phyloP scores from a whole-genome alignment of 2,888 invertebrate species.

The Callyntrura sp. region DNA sequence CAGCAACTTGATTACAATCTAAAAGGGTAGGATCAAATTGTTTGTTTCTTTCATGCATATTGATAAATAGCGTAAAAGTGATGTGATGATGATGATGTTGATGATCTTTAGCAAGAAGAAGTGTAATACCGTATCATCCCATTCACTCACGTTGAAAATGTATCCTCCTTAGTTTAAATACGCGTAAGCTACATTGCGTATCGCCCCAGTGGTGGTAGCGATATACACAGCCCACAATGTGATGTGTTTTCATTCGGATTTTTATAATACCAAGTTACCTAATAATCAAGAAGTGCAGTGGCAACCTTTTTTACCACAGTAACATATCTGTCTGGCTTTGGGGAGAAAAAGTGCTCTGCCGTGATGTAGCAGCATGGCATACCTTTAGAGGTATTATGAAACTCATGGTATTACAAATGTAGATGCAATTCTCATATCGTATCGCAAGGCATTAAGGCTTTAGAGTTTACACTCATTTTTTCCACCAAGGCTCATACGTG shows the following conservation, averaged over 20 bases:
- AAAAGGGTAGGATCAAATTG: conserved; percentile 63
- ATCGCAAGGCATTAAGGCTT: conserved; percentile 24
- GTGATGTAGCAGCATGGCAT: conserved; percentile 7
- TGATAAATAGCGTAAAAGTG: conserved; percentile 36
- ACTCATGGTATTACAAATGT: background rate
- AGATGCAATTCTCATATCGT: conserved; percentile 45
- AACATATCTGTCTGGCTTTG: background rate
- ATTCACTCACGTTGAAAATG: conserved; percentile 9
- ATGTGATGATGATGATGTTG: conserved; percentile 42
- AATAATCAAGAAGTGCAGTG: conserved; percentile 59
- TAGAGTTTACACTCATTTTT: conserved; percentile 28
- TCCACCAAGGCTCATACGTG: background rate
- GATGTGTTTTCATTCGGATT: conserved; percentile 38
- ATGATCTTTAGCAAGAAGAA: conserved; percentile 37
- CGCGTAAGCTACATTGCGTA: conserved; percentile 43
- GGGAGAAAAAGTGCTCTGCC: conserved; percentile 42
- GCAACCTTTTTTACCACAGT: conserved; percentile 16
- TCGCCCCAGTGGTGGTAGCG: background rate
- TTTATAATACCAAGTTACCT: conserved; percentile 52
- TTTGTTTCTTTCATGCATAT: conserved; percentile 58
- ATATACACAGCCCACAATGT: background rate
- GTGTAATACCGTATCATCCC: conserved; percentile 49
- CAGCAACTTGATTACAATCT: conserved; percentile 50
- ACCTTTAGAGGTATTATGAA: background rate
- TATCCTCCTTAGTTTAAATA: conserved; percentile 17